phyloP scores from a whole-genome alignment of 2,113 vertebrate genomes.

The Sander lucioperca region DNA sequence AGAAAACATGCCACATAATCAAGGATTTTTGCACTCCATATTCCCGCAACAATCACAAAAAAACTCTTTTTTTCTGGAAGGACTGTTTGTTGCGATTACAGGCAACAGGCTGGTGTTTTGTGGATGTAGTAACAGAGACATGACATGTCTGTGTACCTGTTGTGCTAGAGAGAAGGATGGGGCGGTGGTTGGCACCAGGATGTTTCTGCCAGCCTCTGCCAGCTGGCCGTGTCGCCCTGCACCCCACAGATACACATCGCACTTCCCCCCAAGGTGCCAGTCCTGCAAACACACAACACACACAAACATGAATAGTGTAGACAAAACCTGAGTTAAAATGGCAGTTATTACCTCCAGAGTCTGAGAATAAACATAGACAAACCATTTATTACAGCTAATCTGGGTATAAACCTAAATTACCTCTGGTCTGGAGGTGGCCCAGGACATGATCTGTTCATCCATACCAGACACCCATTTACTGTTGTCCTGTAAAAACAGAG shows the following conservation, averaged over 20 bases:
- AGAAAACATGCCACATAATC: too few species aligned
- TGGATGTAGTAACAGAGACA: neutral
- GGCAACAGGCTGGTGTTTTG: neutral
- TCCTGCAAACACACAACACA: slow-evolving; percentile 83
- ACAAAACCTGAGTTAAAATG: neutral
- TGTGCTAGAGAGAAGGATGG: slow-evolving; percentile 96
- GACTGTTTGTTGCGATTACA: neutral
- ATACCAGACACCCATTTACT: slow-evolving; percentile 95
- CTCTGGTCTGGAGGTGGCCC: slow-evolving; percentile 96
- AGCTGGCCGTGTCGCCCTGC: slow-evolving; percentile 96
- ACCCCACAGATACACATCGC: slow-evolving; percentile 95
- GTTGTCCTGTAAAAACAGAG: slow-evolving; percentile 89
- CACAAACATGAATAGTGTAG: neutral
- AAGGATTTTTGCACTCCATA: too few species aligned
- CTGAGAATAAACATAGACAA: neutral
- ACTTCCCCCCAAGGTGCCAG: slow-evolving; percentile 98
- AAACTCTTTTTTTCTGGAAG: too few species aligned
- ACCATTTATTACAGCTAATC: neutral
- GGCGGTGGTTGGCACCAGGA: slow-evolving; percentile 91
- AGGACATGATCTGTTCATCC: slow-evolving; percentile 99
- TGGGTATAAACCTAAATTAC: slow-evolving; percentile 67
- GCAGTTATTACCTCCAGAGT: neutral
- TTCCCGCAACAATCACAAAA: too few species aligned
- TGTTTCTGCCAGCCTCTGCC: slow-evolving; percentile 95
- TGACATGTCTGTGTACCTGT: slow-evolving; percentile 84